Percentiles rank a stretch among this genome's conserved stretches.
These are phyloP conservation scores for Chaunax sp. DNA, from an alignment of 2,797 vertebrate species.

Conservation along the genomic window DNA sequence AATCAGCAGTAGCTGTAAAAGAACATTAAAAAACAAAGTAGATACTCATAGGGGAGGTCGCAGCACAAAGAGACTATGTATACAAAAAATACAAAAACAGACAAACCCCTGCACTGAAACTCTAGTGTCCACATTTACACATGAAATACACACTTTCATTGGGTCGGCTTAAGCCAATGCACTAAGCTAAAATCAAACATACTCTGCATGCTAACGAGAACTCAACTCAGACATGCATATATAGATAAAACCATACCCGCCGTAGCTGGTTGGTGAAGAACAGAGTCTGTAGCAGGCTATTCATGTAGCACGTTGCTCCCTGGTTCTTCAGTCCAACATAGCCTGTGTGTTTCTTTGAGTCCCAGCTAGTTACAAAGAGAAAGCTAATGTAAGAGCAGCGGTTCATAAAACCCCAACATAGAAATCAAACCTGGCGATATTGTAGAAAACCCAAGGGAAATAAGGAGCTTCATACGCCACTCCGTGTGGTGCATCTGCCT, in stretches of 20 bases:
- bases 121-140: not conserved
- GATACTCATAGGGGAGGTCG: not conserved
- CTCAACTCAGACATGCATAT: not conserved
- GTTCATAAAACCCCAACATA: not conserved
- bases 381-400: constrained; percentile 5
- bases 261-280: constrained; percentile 99
- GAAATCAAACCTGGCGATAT: not conserved
- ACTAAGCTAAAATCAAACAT: not conserved
- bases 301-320: constrained; percentile 99
- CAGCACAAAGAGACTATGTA: not conserved
- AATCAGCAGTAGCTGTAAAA: not conserved
- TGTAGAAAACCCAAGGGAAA: not conserved
- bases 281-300: constrained; percentile 97
- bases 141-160: not conserved
- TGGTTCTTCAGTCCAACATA: constrained; percentile 99
- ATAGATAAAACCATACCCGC: constrained; percentile 83
- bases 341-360: constrained; percentile 99
- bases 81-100: not conserved
- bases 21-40: not conserved
- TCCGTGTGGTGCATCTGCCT: constrained; percentile 97
- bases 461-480: constrained; percentile 90
- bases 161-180: not conserved
- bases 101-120: not conserved
- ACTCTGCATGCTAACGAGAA: no score
- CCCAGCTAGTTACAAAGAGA: constrained; percentile 87